These are phyloP conservation scores for Melanogrammus aeglefinus DNA, from an alignment of 2,797 vertebrate genomes.

Conservation along the genomic window DNA sequence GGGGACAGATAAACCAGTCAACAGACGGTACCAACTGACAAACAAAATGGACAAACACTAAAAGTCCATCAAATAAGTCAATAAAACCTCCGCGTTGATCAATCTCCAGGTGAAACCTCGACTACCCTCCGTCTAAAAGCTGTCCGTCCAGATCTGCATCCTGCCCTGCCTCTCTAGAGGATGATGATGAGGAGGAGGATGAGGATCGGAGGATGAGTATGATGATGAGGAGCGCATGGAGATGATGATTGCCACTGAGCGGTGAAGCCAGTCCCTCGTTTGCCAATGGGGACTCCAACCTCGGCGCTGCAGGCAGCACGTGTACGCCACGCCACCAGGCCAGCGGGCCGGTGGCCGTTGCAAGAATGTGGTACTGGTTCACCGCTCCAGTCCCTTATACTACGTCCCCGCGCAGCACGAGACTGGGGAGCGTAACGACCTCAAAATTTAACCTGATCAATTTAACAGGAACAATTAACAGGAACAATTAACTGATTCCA, in stretches of 20 bases:
- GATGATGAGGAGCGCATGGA: no score
- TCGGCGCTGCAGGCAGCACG: slow-evolving; percentile 77
- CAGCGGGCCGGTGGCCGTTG: slow-evolving; percentile 79
- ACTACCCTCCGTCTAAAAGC: not conserved
- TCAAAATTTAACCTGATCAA: no score
- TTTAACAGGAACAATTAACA: not conserved
- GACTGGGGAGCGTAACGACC: slow-evolving; percentile 62
- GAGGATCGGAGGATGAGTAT: not conserved
- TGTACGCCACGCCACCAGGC: slow-evolving; percentile 89
- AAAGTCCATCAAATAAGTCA: no score
- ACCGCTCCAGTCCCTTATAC: slow-evolving; percentile 85
- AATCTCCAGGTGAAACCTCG: not conserved
- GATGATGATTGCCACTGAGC: no score
- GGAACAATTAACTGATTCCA: not conserved
- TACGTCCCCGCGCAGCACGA: slow-evolving; percentile 89
- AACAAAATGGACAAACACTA: no score
- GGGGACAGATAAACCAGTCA: no score
- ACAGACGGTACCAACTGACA: no score
- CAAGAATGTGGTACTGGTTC: slow-evolving; percentile 89
- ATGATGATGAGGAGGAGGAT: not conserved
- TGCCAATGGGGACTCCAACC: slow-evolving; percentile 61
- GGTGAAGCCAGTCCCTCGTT: no score
- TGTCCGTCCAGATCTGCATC: not conserved
- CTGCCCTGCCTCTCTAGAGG: not conserved
- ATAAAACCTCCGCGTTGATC: not conserved